phyloP scores from a whole-genome alignment of 2,888 invertebrate species.

The Anarsia innoxiella region DNA sequence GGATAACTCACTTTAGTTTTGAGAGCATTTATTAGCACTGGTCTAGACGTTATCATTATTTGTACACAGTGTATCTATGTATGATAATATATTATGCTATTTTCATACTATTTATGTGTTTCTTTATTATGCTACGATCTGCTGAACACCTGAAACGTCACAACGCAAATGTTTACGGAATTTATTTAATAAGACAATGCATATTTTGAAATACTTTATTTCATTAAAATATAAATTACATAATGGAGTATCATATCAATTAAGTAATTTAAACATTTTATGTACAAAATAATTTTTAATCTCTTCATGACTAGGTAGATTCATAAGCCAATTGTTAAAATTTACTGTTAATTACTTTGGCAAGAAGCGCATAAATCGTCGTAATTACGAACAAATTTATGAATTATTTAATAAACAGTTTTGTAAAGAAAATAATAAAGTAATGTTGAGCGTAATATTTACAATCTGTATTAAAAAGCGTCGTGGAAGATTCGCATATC shows the following conservation, averaged over 20 bases:
- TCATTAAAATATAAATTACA: slow-evolving; percentile 54
- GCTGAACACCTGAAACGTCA: too few species aligned
- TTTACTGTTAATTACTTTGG: slow-evolving; percentile 25
- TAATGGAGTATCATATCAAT: slow-evolving; percentile 45
- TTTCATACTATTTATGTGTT: slow-evolving; percentile 37
- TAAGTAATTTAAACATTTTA: slow-evolving; percentile 52
- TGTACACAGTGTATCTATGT: slow-evolving; percentile 55
- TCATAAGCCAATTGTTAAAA: slow-evolving; percentile 44
- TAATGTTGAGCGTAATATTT: slow-evolving; percentile 45
- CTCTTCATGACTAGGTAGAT: slow-evolving; percentile 64
- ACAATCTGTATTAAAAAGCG: slow-evolving; percentile 45
- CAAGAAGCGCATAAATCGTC: slow-evolving; percentile 21
- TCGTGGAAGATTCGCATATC: slow-evolving; percentile 34
- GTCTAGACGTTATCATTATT: slow-evolving; percentile 42
- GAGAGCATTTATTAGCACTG: slow-evolving; percentile 49
- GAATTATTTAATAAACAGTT: slow-evolving; percentile 14
- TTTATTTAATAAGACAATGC: too few species aligned
- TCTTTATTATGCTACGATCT: too few species aligned
- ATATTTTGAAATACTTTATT: slow-evolving; percentile 48
- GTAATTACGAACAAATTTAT: neutral
- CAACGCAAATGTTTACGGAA: too few species aligned
- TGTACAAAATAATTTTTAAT: slow-evolving; percentile 65
- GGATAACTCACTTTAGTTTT: slow-evolving; percentile 43
- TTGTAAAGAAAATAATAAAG: too few species aligned
- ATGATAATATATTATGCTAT: slow-evolving; percentile 49